These are phyloP conservation scores for Platycercus adscitus DNA, from an alignment of 2,113 vertebrate genomes.

Conservation along the genomic window DNA sequence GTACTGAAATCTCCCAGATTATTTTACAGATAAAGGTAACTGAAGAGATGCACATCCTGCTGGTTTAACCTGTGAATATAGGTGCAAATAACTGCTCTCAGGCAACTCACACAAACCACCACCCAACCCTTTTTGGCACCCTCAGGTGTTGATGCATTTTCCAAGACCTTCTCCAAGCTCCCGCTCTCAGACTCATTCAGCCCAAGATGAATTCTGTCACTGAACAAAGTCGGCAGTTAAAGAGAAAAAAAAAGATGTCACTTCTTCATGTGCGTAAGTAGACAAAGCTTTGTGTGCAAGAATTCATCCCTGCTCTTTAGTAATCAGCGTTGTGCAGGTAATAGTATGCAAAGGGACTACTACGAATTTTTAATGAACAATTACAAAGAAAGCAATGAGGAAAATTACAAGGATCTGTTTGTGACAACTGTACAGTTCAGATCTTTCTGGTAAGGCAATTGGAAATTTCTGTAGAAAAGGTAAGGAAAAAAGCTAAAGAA, in stretches of 20 bases:
- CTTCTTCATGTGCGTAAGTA: not conserved
- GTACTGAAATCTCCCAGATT: not conserved
- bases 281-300: not conserved
- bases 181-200: not conserved
- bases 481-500: not conserved
- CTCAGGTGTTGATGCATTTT: not conserved
- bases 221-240: not conserved
- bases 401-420: not conserved
- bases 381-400: not conserved
- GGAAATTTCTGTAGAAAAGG: not conserved
- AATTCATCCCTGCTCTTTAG: not conserved
- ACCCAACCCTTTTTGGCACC: not conserved
- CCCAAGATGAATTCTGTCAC: not conserved
- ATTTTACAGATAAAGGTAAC: not conserved
- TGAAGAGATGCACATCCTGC: not conserved
- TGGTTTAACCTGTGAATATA: not conserved
- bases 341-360: not conserved
- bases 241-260: not conserved
- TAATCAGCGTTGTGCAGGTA: not conserved
- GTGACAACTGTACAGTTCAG: not conserved
- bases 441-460: not conserved
- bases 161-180: not conserved
- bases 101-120: not conserved
- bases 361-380: not conserved
- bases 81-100: not conserved